Evolutionary conservation across 2,113 vertebrate species (phyloP).

Genomic region (Ceuthmochares aereus): DNA sequence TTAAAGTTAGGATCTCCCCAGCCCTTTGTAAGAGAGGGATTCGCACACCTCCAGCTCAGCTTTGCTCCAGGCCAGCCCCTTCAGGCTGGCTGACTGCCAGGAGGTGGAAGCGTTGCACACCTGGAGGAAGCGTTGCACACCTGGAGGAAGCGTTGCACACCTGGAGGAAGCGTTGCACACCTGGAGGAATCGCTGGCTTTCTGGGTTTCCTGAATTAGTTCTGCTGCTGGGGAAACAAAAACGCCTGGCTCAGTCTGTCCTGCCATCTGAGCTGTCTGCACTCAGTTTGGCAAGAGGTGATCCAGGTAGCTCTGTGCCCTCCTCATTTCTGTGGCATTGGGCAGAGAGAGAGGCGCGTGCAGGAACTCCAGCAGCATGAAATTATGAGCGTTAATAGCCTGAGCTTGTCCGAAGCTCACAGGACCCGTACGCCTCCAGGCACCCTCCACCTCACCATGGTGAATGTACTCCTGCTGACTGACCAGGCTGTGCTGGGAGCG

Average conservation of each 20-base stretch:
- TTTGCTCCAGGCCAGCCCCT: background rate
- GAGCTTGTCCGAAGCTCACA: background rate
- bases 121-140: no score
- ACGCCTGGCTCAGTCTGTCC: fast-evolving
- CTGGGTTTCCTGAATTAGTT: background rate
- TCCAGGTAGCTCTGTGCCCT: no score
- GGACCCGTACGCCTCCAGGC: fast-evolving
- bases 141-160: no score
- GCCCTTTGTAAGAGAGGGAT: background rate
- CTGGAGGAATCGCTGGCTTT: background rate
- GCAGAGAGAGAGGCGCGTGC: background rate
- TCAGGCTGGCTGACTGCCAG: background rate
- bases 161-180: fast-evolving
- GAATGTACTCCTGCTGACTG: fast-evolving
- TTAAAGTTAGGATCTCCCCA: background rate
- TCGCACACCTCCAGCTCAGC: background rate
- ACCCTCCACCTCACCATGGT: fast-evolving
- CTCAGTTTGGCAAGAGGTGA: fast-evolving
- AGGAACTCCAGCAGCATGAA: background rate
- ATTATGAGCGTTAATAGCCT: fast-evolving
- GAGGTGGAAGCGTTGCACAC: background rate
- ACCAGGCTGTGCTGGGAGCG: fast-evolving
- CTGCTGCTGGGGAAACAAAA: background rate
- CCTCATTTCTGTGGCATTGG: background rate
- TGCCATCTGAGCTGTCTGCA: fast-evolving